Percentiles rank a stretch among this genome's conserved stretches.
These are phyloP conservation scores for Hedychridium roseum DNA, from an alignment of 2,888 invertebrate genomes.

Conservation along the genomic window DNA sequence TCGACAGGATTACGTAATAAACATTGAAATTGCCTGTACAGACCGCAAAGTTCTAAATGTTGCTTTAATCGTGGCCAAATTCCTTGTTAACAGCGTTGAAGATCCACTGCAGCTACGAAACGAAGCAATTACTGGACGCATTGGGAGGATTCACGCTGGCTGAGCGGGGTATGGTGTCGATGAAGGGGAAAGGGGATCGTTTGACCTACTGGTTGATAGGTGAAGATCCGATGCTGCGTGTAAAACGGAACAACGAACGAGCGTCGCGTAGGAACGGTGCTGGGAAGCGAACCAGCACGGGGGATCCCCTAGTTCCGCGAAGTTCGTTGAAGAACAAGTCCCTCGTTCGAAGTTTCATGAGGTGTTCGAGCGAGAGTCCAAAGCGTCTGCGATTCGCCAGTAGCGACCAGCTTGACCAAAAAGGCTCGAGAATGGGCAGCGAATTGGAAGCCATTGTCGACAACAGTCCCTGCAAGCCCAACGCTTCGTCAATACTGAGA, in stretches of 20 bases:
- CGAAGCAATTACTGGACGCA: slow-evolving; percentile 73
- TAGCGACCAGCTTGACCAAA: slow-evolving; percentile 72
- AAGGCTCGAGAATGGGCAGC: slow-evolving; percentile 64
- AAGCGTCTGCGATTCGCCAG: slow-evolving; percentile 83
- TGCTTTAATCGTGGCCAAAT: neutral
- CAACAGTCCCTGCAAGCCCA: slow-evolving; percentile 66
- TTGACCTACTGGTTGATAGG: slow-evolving; percentile 85
- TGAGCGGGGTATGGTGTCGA: slow-evolving; percentile 79
- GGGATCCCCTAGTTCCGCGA: slow-evolving; percentile 64
- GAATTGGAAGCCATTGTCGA: slow-evolving; percentile 70
- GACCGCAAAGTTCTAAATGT: neutral
- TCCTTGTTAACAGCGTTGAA: slow-evolving; percentile 70
- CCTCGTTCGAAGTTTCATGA: slow-evolving; percentile 61
- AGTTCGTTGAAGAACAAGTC: slow-evolving; percentile 78
- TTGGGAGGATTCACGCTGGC: slow-evolving; percentile 79
- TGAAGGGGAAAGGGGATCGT: slow-evolving; percentile 87
- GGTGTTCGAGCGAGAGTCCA: slow-evolving; percentile 86
- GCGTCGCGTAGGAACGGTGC: slow-evolving; percentile 61
- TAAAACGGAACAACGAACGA: slow-evolving; percentile 67
- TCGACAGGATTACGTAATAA: slow-evolving; percentile 79
- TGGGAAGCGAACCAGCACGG: slow-evolving; percentile 17
- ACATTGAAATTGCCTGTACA: neutral
- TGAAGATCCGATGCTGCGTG: slow-evolving; percentile 72
- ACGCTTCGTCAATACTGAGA: slow-evolving; percentile 63
- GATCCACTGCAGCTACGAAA: slow-evolving; percentile 83